A percentile compares a stretch with the other conserved stretches of the same genome.
phyloP scores from a whole-genome alignment of 2,113 vertebrate species.

The Callipepla californica region DNA sequence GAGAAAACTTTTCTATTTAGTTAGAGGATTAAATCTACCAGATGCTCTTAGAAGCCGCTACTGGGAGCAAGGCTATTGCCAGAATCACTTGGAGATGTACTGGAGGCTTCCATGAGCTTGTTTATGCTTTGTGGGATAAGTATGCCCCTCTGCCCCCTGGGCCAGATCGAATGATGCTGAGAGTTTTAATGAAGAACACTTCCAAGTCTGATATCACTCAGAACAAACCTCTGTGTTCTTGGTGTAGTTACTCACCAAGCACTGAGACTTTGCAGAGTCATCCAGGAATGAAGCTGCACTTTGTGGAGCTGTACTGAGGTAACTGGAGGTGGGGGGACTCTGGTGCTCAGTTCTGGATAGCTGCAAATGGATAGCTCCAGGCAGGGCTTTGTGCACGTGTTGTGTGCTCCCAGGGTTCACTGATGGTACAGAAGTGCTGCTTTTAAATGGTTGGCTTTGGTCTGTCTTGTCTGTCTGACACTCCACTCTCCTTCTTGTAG shows the following conservation, averaged over 20 bases:
- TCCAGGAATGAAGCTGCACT: conserved; percentile 4
- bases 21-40: background rate
- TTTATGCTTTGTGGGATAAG: conserved; percentile 13
- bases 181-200: conserved; percentile 18
- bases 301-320: background rate
- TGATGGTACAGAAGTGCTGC: background rate
- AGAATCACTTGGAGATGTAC: background rate
- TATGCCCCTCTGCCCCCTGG: background rate
- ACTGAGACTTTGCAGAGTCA: conserved; percentile 22
- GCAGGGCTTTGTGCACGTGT: accelerated
- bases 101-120: background rate
- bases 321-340: background rate
- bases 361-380: background rate
- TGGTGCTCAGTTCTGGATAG: background rate
- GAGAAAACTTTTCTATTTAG: background rate
- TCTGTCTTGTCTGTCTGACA: background rate
- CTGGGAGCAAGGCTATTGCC: background rate
- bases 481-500: background rate
- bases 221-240: background rate
- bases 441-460: background rate
- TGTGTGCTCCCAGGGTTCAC: accelerated
- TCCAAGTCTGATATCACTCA: conserved; percentile 60
- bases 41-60: background rate
- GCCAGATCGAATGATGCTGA: conserved; percentile 34
- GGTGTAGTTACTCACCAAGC: background rate